Evolutionary conservation across 2,888 invertebrate genomes (phyloP).

Genomic region (Netelia inedita): DNA sequence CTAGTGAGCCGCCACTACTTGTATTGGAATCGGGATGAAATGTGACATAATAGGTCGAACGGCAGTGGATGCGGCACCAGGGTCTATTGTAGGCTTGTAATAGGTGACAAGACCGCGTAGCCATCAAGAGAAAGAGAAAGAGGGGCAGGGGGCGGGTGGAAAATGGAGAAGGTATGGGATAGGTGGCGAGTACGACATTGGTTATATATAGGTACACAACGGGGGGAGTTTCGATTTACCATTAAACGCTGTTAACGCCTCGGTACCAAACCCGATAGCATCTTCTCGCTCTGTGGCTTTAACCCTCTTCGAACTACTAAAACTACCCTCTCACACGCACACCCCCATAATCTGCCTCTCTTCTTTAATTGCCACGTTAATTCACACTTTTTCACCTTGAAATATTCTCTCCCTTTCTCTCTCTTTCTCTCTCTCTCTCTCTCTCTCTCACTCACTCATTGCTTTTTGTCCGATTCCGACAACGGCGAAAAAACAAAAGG

Average conservation of each 20-base stretch:
- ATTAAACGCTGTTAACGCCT: constrained; percentile 70
- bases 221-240: constrained; percentile 71
- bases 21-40: constrained; percentile 84
- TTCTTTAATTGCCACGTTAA: too few species aligned
- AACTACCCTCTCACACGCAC: constrained; percentile 30
- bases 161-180: constrained; percentile 9
- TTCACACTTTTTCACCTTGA: not conserved
- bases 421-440: not conserved
- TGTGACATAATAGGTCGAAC: constrained; percentile 82
- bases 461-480: not conserved
- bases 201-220: constrained; percentile 32
- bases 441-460: constrained; percentile 16
- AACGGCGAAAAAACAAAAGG: not conserved
- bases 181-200: constrained; percentile 68
- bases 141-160: constrained; percentile 32
- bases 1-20: constrained; percentile 76
- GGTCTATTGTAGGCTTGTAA: constrained; percentile 83
- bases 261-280: constrained; percentile 55
- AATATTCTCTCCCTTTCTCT: not conserved
- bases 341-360: constrained; percentile 18
- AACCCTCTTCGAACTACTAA: constrained; percentile 8
- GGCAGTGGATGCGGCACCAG: constrained; percentile 79
- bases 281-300: constrained; percentile 59
- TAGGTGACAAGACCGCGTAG: constrained; percentile 83
- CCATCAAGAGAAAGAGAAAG: constrained; percentile 55